These are phyloP conservation scores for Halictus ligatus DNA, from an alignment of 2,888 invertebrate species.

Conservation along the genomic window DNA sequence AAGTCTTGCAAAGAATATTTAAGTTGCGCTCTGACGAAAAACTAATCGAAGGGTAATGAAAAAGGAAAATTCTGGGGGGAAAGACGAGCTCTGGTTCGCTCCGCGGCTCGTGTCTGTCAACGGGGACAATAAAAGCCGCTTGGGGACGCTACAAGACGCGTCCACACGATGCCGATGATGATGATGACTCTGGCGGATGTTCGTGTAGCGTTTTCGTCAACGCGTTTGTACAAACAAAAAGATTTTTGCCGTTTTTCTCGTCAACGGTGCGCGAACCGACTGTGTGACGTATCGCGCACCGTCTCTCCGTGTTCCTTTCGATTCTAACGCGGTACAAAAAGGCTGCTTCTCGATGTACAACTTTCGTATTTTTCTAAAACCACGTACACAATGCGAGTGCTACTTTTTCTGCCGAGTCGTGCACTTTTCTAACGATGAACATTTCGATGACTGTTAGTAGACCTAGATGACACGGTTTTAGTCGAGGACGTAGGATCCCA, in stretches of 20 bases:
- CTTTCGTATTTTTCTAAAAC: conserved; percentile 44
- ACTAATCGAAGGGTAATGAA: conserved; percentile 19
- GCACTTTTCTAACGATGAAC: conserved; percentile 40
- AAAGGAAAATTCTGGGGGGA: conserved; percentile 11
- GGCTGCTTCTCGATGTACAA: conserved; percentile 43
- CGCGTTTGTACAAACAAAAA: conserved; percentile 46
- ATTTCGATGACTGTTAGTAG: conserved; percentile 19
- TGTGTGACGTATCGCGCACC: neutral
- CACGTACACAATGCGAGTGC: conserved; percentile 22
- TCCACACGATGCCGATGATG: neutral
- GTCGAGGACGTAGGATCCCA: neutral
- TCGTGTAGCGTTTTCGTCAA: conserved; percentile 33
- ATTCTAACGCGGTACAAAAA: conserved; percentile 23
- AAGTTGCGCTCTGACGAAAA: conserved; percentile 21
- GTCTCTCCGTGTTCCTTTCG: conserved; percentile 38
- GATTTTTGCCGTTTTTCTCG: conserved; percentile 34
- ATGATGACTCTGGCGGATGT: neutral
- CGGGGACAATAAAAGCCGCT: conserved; percentile 55
- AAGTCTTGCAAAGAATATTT: conserved; percentile 44
- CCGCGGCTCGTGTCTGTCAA: conserved; percentile 46
- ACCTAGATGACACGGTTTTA: conserved; percentile 22
- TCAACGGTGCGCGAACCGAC: neutral
- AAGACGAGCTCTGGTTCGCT: conserved; percentile 1
- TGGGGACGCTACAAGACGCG: conserved; percentile 32
- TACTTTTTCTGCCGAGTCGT: conserved; percentile 28